Evolutionary conservation across 1,140 invertebrate species (phyloP).

Genomic region (Eufriesea mexicana): DNA sequence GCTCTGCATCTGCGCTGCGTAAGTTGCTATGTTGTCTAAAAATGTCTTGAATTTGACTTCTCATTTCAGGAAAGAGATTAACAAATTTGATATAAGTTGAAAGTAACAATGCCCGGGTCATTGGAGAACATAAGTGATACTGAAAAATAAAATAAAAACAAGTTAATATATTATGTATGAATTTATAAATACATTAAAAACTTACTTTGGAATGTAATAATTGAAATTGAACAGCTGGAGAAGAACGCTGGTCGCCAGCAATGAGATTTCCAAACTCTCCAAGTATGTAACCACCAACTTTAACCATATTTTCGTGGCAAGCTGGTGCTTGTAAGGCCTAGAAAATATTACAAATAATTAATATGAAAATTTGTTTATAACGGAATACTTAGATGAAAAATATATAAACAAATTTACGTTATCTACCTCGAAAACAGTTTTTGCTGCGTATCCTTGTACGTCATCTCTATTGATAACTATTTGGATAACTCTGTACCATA

Average conservation of each 20-base stretch:
- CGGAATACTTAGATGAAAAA: background rate
- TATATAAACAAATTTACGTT: background rate
- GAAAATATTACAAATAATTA: background rate
- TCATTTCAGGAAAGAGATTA: conserved; percentile 99
- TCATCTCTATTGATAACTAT: conserved; percentile 99
- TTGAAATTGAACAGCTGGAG: conserved; percentile 97
- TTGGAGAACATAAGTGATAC: conserved; percentile 98
- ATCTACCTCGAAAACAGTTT: conserved; percentile 97
- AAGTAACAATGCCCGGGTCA: conserved; percentile 96
- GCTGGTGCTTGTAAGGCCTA: conserved; percentile 97
- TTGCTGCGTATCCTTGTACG: conserved; percentile 99
- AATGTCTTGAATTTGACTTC: conserved; percentile 97
- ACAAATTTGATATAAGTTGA: conserved; percentile 99
- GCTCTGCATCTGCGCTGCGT: conserved; percentile 97
- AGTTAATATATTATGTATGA: background rate
- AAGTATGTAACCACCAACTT: conserved; percentile 99
- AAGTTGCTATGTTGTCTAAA: conserved; percentile 98
- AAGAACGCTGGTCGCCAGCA: conserved; percentile 98
- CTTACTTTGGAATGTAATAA: conserved; percentile 96
- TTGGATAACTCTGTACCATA: conserved; percentile 99
- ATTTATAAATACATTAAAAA: background rate
- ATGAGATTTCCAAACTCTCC: conserved; percentile 99
- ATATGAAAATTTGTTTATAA: background rate
- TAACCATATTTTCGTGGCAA: conserved; percentile 99
- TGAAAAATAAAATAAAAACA: conserved; percentile 75